A percentile compares a stretch with the other conserved stretches of the same genome.
phyloP scores from a whole-genome alignment of 2,888 invertebrate genomes.

The Tinea semifulvella region DNA sequence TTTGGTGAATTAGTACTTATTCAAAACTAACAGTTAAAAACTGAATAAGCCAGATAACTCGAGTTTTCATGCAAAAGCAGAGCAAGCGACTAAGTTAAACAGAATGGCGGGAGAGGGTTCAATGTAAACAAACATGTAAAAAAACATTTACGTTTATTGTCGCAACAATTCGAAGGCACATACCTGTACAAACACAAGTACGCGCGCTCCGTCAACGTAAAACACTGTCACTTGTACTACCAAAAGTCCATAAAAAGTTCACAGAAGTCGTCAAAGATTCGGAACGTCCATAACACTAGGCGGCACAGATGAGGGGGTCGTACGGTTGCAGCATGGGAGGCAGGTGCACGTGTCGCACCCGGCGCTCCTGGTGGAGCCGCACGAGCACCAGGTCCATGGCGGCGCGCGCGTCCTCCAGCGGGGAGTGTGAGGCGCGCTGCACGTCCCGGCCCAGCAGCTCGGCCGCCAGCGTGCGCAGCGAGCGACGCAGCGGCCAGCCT shows the following conservation, averaged over 20 bases:
- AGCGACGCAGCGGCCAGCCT: constrained; percentile 85
- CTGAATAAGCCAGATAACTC: too few relatives aligned
- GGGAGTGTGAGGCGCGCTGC: constrained; percentile 88
- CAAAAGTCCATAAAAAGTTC: constrained; percentile 35
- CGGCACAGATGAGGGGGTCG: constrained; percentile 54
- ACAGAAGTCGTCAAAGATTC: constrained; percentile 35
- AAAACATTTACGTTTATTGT: constrained; percentile 64
- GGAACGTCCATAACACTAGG: constrained; percentile 36
- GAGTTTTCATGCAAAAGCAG: too few relatives aligned
- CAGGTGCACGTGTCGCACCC: constrained; percentile 28
- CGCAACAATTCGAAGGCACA: constrained; percentile 63
- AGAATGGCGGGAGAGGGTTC: background rate
- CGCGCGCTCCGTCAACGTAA: constrained; percentile 64
- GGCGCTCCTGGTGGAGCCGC: constrained; percentile 70
- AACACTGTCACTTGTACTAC: constrained; percentile 33
- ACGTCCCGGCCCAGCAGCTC: constrained; percentile 82
- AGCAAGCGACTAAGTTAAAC: too few relatives aligned
- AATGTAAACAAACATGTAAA: constrained; percentile 27
- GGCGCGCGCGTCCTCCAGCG: constrained; percentile 90
- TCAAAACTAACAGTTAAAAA: too few relatives aligned
- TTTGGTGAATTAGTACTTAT: too few relatives aligned
- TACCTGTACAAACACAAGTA: constrained; percentile 35
- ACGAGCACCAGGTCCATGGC: constrained; percentile 90
- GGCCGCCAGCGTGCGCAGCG: constrained; percentile 80
- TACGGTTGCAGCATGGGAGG: constrained; percentile 46